Conservation (phyloP, 2,888 invertebrate species). For the Lissocephala sabroskyi region DNA sequence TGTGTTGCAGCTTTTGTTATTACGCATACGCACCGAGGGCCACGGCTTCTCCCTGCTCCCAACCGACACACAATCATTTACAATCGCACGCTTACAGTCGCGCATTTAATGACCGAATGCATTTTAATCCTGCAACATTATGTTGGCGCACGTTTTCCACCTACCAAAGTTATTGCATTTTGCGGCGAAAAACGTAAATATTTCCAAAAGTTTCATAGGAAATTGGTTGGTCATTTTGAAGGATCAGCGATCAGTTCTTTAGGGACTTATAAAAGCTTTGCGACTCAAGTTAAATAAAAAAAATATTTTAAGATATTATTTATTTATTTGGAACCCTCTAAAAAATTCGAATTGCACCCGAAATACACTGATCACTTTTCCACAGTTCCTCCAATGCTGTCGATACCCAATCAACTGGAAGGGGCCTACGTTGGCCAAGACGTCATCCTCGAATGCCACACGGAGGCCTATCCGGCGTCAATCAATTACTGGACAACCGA, state of each 20-base stretch:
- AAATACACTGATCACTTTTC: too few relatives aligned
- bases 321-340: too few relatives aligned
- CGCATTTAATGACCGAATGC: slow-evolving; percentile 63
- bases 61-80: slow-evolving; percentile 15
- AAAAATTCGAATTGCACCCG: too few relatives aligned
- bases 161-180: too few relatives aligned
- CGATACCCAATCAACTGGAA: slow-evolving; percentile 93
- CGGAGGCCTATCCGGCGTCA: slow-evolving; percentile 92
- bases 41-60: not conserved
- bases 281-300: too few relatives aligned
- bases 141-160: slow-evolving; percentile 57
- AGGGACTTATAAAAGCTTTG: too few relatives aligned
- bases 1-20: slow-evolving; percentile 42
- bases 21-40: slow-evolving; percentile 26
- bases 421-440: slow-evolving; percentile 92
- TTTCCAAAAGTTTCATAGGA: too few relatives aligned
- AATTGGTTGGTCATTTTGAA: too few relatives aligned
- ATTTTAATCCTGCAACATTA: slow-evolving; percentile 63
- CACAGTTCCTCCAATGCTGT: slow-evolving; percentile 97
- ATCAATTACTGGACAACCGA: slow-evolving; percentile 97
- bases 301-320: too few relatives aligned
- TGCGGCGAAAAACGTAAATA: too few relatives aligned
- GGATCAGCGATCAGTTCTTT: too few relatives aligned
- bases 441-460: slow-evolving; percentile 90
- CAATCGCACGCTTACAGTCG: slow-evolving; percentile 54